Evolutionary conservation across 1,140 invertebrate genomes (phyloP), one percentile per base, ranked within the genome.

Genomic region (Belonocnema kinseyi): DNA sequence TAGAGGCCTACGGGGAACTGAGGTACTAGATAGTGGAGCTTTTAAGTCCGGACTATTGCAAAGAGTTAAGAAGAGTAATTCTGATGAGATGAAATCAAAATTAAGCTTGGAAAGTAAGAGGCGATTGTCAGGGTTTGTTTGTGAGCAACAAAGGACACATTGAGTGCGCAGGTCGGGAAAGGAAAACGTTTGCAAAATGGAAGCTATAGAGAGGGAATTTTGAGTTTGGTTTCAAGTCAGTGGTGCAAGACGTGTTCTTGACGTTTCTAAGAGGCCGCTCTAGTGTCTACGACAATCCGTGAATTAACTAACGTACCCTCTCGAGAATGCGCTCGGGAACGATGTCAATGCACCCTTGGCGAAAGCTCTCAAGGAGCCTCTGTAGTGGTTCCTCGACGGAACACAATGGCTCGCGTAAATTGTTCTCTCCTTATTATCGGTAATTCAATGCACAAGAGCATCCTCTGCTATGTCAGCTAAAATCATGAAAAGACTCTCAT

Each of bases 271-370:
- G 80, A 83, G 79, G 74, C 73, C 61, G 81, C 75, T 80, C 77
- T 75, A 76, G 81, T 79, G 76, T 51, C 26, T 74, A 73, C 75
- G 74, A 79, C 77, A 77, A 85, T 81, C 82, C 79, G 66, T 75
- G 77, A 86, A 87, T 88, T 86, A 87, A 85, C 85, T 86, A 87
- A 85, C 85, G 80, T 72, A 75, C 79, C 72, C 78, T 78, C 72
- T 76, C 51, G 71, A 77, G 76, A 77, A 77, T 75, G 54, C 72
- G 77, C 76, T 77, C 77, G 61, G 71, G 78, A 77, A 58, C 66
- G 77, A 79, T 77, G 76, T 79, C 80, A 87, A 88, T 85, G 85
- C 84, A 83, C 78, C 76, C 81, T 82, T 74, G 75, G 80, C 72
- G 79, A 75, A 72, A 54, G 72, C 78, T 58, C 76, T 72, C 58